Conservation (phyloP, 1,140 invertebrate species). For the Cherax destructor region DNA sequence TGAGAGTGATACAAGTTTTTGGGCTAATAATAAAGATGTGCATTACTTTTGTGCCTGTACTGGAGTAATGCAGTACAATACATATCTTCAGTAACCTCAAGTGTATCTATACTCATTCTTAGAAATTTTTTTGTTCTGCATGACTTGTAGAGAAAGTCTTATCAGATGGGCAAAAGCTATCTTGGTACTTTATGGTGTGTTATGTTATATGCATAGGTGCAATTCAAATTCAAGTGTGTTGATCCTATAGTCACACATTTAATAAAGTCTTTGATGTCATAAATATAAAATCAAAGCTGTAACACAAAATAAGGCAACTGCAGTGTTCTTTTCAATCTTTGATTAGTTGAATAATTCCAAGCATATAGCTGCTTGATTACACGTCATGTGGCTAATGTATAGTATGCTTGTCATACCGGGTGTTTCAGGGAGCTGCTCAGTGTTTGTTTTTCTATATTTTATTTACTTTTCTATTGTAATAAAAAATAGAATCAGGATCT, state of each 20-base stretch:
- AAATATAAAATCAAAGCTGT: neutral
- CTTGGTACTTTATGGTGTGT: neutral
- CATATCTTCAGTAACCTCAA: constrained; percentile 8
- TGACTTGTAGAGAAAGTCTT: neutral
- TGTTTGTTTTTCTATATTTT: neutral
- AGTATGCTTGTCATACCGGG: neutral
- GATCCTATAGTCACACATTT: neutral
- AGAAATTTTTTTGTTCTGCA: neutral
- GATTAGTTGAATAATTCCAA: neutral
- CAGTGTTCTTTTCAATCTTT: neutral
- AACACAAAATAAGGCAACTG: neutral
- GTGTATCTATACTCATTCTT: neutral
- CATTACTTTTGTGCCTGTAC: neutral
- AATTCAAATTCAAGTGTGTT: neutral
- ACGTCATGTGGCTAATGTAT: neutral
- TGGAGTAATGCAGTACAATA: constrained; percentile 10
- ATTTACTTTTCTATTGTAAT: neutral
- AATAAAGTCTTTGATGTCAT: neutral
- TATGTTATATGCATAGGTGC: neutral
- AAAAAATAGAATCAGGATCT: neutral
- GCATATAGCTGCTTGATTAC: neutral
- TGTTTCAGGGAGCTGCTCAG: neutral
- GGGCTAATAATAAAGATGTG: neutral
- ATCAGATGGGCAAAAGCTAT: neutral
- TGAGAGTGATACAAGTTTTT: neutral